phyloP scores from a whole-genome alignment of 2,113 vertebrate genomes.

The Vombatus ursinus region DNA sequence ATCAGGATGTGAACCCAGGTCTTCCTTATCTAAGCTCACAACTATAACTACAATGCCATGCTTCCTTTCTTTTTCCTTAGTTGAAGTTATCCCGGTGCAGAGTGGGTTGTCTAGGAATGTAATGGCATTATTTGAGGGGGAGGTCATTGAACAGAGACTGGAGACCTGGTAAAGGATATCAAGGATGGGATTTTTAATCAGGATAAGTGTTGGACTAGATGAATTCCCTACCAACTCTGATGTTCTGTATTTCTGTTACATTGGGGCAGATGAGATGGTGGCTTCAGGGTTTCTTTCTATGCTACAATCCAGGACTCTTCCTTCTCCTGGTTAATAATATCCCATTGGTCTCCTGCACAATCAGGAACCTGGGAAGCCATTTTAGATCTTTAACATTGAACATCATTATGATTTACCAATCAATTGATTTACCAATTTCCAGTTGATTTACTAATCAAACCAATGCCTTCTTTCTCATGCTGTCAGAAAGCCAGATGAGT shows the following conservation, averaged over 20 bases:
- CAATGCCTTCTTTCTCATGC: not conserved
- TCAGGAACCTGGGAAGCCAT: not conserved
- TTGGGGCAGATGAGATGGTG: not conserved
- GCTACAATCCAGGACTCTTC: not conserved
- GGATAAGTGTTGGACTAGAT: not conserved
- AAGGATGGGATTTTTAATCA: not conserved
- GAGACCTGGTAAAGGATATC: too few species aligned
- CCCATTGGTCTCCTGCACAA: rapidly evolving
- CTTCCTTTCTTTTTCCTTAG: not conserved
- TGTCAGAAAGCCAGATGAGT: not conserved
- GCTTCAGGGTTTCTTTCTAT: not conserved
- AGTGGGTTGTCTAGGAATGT: not conserved
- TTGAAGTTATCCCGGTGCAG: not conserved
- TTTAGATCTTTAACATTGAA: not conserved
- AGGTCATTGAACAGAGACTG: not conserved
- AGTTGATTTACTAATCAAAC: not conserved
- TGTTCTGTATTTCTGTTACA: not conserved
- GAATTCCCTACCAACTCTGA: not conserved
- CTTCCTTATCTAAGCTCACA: not conserved
- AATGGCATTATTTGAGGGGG: not conserved
- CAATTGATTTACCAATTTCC: too few species aligned
- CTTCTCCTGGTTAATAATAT: not conserved
- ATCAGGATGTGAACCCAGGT: not conserved
- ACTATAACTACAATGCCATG: not conserved
- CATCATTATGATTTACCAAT: not conserved